A percentile compares a stretch with the other conserved stretches of the same genome.
phyloP scores from a whole-genome alignment of 1,140 invertebrate species.

The Lineus longissimus region DNA sequence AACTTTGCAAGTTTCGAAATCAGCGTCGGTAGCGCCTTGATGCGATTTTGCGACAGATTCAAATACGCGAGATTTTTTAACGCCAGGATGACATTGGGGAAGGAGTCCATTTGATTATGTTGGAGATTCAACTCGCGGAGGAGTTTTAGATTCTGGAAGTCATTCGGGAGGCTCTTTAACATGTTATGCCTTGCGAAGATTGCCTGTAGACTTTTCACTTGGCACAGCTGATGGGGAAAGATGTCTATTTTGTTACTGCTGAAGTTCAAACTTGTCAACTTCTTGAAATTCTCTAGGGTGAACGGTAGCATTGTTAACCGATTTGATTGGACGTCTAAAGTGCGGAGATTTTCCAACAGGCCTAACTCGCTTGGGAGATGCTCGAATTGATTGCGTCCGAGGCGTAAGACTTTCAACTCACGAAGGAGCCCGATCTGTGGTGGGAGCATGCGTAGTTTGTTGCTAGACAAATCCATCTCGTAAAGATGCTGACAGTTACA shows the following conservation, averaged over 20 bases:
- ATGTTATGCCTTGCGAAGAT: constrained; percentile 38
- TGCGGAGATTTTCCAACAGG: constrained; percentile 27
- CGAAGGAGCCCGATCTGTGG: constrained; percentile 29
- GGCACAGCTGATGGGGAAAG: constrained; percentile 39
- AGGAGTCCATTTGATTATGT: constrained; percentile 33
- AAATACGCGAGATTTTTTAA: constrained; percentile 31
- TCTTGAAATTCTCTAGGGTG: constrained; percentile 31
- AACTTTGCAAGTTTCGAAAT: constrained; percentile 30
- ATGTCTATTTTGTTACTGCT: constrained; percentile 45
- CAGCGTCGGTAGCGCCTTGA: constrained; percentile 31
- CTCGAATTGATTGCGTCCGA: constrained; percentile 44
- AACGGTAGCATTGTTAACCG: constrained; percentile 42
- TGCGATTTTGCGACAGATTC: constrained; percentile 34
- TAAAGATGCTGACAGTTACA: constrained; percentile 38
- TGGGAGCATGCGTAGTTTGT: constrained; percentile 37
- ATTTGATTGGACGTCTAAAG: constrained; percentile 42
- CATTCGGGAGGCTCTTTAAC: constrained; percentile 31
- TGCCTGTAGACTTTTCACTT: constrained; percentile 29
- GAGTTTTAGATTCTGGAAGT: constrained; percentile 36
- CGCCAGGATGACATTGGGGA: constrained; percentile 26
- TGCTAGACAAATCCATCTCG: constrained; percentile 37
- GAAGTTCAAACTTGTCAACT: constrained; percentile 36
- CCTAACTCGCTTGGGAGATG: constrained; percentile 40
- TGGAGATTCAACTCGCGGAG: constrained; percentile 40
- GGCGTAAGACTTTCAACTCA: constrained; percentile 29